phyloP scores from a whole-genome alignment of 2,113 vertebrate species.

The Erythrocebus patas region DNA sequence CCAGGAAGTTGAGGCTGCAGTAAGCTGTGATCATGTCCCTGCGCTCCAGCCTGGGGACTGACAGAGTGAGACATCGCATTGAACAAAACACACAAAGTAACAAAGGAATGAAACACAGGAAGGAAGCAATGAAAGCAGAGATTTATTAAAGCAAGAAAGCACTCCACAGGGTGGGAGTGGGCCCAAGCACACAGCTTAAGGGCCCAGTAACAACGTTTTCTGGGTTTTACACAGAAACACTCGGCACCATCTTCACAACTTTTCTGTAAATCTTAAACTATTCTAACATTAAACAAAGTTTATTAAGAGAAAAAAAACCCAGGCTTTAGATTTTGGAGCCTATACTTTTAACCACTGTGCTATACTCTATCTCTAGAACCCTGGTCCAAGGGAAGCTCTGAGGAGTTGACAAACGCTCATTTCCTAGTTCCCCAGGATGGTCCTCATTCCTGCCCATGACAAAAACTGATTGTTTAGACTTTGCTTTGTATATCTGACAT shows the following conservation, averaged over 20 bases:
- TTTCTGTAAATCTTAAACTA: not conserved
- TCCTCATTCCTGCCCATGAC: not conserved
- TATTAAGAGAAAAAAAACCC: not conserved
- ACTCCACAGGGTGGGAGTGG: too few relatives aligned
- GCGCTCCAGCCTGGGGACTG: too few relatives aligned
- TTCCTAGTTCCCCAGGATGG: not conserved
- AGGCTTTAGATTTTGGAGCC: not conserved
- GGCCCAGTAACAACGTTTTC: too few relatives aligned
- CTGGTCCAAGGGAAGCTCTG: not conserved
- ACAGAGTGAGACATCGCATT: too few relatives aligned
- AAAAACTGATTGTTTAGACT: not conserved
- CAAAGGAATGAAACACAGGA: too few relatives aligned
- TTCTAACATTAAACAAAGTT: not conserved
- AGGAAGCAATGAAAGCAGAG: too few relatives aligned
- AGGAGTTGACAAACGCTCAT: not conserved
- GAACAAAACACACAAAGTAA: too few relatives aligned
- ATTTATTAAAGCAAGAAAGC: too few relatives aligned
- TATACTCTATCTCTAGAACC: not conserved
- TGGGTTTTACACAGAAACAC: not conserved
- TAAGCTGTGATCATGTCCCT: too few relatives aligned
- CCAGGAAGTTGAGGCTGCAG: too few relatives aligned
- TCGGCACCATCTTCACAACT: not conserved
- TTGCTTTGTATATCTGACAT: not conserved
- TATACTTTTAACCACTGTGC: not conserved
- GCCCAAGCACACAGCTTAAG: too few relatives aligned